Base-by-base conservation (phyloP, 2,113 vertebrate species). In the Syngnathus floridae region DNA sequence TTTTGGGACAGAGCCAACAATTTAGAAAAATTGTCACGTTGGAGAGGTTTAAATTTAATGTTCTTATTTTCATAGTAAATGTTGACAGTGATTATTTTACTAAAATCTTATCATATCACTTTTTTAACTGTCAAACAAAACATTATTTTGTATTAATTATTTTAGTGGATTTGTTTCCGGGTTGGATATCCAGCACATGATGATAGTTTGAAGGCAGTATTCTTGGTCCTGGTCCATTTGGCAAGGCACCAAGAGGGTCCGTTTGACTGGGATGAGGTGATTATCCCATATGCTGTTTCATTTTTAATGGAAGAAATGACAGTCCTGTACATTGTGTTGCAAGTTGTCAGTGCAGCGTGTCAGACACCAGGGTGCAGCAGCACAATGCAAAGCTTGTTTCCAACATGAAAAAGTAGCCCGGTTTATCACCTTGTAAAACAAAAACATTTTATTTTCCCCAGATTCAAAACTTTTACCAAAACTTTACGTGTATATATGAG, bases 331-430 rank as follows among this genome's bases (percentile, higher is more conserved):
- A 16, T 31, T 31, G 51, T 21, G 21, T 54, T 26, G 51, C 54
- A 6, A 57, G 16, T 70, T 49, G 76, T 73, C 73, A 78, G 19
- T 76, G 76, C 72, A 7, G 37, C 46, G 1, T 61, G 76, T 71
- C 80, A 62, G 31, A 86, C 90, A 83, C 83, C 77, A 77, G 88
- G 81, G 87, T 88, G 89, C 90, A 90, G 90, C 84, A 90, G 36
- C 69, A 82, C 49, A 66, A 79, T 66, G 70, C 65, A 9, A 2
- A 63, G 64, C 26, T 35, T 49, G 58, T 40, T 59, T 38, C 35
- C 36, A 59, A 11, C 3, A 40, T 2, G 17, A 51, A 51, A 51
- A 51, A 49, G 46, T 2, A 51, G 7, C 54, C 26, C 16, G 12
- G 21, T 21, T 22, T 54, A 12, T 26, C 51, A 54, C 22, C 9